Percentiles rank a stretch among this genome's conserved stretches.
Conservation (phyloP, 2,888 invertebrate species). For the Diarsia rubi region DNA sequence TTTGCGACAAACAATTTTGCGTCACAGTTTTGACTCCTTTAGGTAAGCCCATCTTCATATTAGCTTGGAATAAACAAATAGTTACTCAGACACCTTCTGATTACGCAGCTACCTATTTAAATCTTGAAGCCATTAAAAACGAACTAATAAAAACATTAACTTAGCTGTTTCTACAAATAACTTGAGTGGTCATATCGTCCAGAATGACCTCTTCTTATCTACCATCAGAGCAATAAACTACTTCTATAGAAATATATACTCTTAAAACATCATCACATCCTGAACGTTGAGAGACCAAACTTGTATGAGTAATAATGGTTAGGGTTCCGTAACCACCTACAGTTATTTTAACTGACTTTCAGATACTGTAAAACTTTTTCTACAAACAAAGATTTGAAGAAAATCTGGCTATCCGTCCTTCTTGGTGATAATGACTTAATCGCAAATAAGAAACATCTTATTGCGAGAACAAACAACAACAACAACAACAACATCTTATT, state of each 20-base stretch:
- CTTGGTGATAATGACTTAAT: too few relatives aligned
- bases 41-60: background rate
- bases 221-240: conserved; percentile 48
- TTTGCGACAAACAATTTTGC: too few relatives aligned
- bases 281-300: conserved; percentile 62
- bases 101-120: background rate
- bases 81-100: background rate
- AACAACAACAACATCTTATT: too few relatives aligned
- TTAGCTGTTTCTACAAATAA: conserved; percentile 10
- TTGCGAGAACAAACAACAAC: too few relatives aligned
- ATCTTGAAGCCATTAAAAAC: background rate
- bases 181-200: background rate
- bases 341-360: background rate
- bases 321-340: conserved; percentile 14
- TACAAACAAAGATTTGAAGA: background rate
- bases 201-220: conserved; percentile 62
- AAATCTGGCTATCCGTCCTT: background rate
- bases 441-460: too few relatives aligned
- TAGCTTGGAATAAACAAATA: background rate
- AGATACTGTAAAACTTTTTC: background rate
- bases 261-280: conserved; percentile 59
- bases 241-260: conserved; percentile 62
- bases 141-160: conserved; percentile 27
- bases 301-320: conserved; percentile 45
- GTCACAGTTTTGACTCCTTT: too few relatives aligned